Base-by-base conservation (phyloP, 2,888 invertebrate genomes). In the Dendrolimus pini region DNA sequence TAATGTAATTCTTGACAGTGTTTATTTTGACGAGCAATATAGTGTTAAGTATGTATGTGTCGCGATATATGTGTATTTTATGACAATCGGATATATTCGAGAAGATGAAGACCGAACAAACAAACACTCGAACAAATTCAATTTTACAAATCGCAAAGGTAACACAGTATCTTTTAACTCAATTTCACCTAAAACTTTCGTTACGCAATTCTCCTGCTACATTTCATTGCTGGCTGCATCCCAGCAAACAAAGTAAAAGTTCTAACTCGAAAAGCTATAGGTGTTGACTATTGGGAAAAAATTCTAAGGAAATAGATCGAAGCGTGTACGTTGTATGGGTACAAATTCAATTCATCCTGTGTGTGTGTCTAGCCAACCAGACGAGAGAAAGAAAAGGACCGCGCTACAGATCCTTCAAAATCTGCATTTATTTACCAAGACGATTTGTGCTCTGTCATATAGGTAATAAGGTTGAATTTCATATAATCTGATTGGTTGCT, bases 341-440 rank as follows among this genome's bases (percentile, higher is more conserved):
- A 76, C 75, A 85, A 85, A 89, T 89, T 87, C 80, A 88, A 89
- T 88, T 89, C 85, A 82, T 85, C 77, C 84, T 82, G 85, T 85
- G 82, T 86, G 81, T 81, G 67, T 78, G 79, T 81, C 74, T 75
- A 68, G 78, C 87, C 87, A 86, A 87, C 84, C 85, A 84, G 84
- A 81, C 70, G 77, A 78, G 76, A 75, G 88, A 73, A 77, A 70
- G 81, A 89, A 77, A 70, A 81, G 75, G 89, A 89, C 63, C 70
- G 72, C 68, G 65, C 64, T 68, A 82, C 68, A 73, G 71, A 82
- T 89, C 89, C 87, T 88, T 83, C 79, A 81, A 81, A 86, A 75
- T 72, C 78, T 66, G 64, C 65, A 41, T 66, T 69, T 61, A 55
- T 55, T 30, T 9, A 0, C 30, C 63, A 69, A 8, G 53, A 9